Evolutionary conservation across 35 echinoderm and acorn worm genomes (phyloP), one percentile per base, ranked within the genome.

Genomic region (Amphiura filiformis): DNA sequence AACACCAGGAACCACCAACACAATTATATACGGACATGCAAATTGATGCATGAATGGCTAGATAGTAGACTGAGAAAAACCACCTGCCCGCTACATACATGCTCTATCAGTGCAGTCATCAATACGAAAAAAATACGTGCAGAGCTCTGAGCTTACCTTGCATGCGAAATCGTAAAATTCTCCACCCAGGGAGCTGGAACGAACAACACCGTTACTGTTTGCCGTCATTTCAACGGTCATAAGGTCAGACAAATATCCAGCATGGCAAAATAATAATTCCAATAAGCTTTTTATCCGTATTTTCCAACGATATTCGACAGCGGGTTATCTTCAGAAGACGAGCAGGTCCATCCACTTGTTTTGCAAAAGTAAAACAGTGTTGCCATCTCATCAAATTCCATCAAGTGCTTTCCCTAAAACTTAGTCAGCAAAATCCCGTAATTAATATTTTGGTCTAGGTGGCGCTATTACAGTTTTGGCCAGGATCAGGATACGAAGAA

Each of bases 141-240:
- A 70, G 26, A 3, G 11, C 2, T 15, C 3, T 70, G 7, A 70
- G 61, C 61, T n/a, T 70, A 98, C 95, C 95, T 98, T 98, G 57
- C 95, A 98, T 34, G 95, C 92, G 79, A 94, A 94, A 80, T 98
- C 95, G 82, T 94, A 98, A 95, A 95, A 95, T 88, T 98, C 95
- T 80, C 95, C 92, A 32, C 89, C 90, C 32, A 98, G 84, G 41
- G 92, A 94, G 37, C 92, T 89, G 56, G 92, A 88, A 40, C 95
- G 91, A 52, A 98, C 92, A 34, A 98, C 90, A 61, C 95, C 95
- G 84, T 98, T 98, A 84, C 89, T 93, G 75, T 90, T 91, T 31
- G 65, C 88, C 83, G 91, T 88, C 91, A 93, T 93, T 52, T 81
- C 82, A 70, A 70, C 61, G 61, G 61, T 70, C 61, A 70, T 70